Evolutionary conservation across 2,797 vertebrate species (phyloP), one percentile per base, ranked within the genome.

Genomic region (Netta rufina): DNA sequence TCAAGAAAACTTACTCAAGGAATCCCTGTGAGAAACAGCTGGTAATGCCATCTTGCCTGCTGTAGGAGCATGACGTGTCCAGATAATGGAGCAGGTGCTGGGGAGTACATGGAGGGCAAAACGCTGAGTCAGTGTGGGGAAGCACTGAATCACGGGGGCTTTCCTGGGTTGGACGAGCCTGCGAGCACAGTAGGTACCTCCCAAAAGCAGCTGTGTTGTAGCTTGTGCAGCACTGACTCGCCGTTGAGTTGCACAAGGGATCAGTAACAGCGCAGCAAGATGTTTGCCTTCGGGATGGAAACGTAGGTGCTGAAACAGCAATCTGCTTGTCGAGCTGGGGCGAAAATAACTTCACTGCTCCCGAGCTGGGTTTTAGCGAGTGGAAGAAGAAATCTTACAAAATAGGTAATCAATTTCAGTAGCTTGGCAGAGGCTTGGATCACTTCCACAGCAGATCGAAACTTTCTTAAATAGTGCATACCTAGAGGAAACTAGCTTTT

Each of bases 401-500:
- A 67, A 22, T 12, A 28, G 38, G 9, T 15, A 6, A 13, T 8
- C 18, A 51, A 22, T 14, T 72, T 41, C 39, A 25, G 1, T 28
- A 7, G 36, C 2, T 11, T 9, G 84, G 74, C 62, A 2, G n/a
- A 56, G 73, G 53, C 67, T 67, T 24, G 75, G 65, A 41, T 87
- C 64, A 13, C 43, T 72, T 32, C 73, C 32, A 6, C n/a, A 54
- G 84, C 65, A 80, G 72, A 60, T 64, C 43, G 28, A 49, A 61
- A 13, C 49, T 39, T 67, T 62, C 83, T 93, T 32, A 28, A 36
- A 24, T 28, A 76, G 66, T 49, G 61, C 66, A 66, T 87, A 78
- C 69, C 79, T 62, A 43, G 82, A 94, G 92, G 82, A 95, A 94
- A 83, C 24, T 15, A 41, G 88, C 79, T 95, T 78, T 47, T 53